Evolutionary conservation across 2,797 vertebrate species (phyloP).

Genomic region (Valencia hispanica): DNA sequence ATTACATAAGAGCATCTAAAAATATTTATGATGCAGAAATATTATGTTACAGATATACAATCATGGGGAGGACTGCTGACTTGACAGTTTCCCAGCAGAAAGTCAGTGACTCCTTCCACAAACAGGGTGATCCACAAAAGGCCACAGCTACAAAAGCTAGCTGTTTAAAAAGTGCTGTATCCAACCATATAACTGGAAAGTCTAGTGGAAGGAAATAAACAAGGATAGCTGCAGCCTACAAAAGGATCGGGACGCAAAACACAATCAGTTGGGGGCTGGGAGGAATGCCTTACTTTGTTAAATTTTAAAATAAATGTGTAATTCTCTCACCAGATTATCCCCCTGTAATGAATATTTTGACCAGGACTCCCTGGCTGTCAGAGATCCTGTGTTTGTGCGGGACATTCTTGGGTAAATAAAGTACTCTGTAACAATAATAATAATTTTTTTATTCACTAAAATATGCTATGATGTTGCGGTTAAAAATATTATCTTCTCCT

Average conservation of each 20-base stretch:
- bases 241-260: not conserved
- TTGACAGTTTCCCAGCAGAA: too few relatives aligned
- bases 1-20: too few relatives aligned
- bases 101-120: not conserved
- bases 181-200: not conserved
- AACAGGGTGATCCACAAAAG: too few relatives aligned
- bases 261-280: not conserved
- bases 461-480: not conserved
- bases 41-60: too few relatives aligned
- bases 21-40: too few relatives aligned
- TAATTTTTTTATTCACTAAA: not conserved
- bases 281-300: too few relatives aligned
- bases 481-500: not conserved
- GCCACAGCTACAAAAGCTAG: not conserved
- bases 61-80: too few relatives aligned
- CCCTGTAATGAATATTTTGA: not conserved
- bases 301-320: not conserved
- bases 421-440: too few relatives aligned
- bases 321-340: not conserved
- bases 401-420: not conserved
- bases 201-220: not conserved
- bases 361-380: not conserved
- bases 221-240: not conserved
- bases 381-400: not conserved
- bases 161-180: not conserved